Evolutionary conservation across 2,113 vertebrate genomes (phyloP), one percentile per base, ranked within the genome.

Genomic region (Lucifuga dentata): DNA sequence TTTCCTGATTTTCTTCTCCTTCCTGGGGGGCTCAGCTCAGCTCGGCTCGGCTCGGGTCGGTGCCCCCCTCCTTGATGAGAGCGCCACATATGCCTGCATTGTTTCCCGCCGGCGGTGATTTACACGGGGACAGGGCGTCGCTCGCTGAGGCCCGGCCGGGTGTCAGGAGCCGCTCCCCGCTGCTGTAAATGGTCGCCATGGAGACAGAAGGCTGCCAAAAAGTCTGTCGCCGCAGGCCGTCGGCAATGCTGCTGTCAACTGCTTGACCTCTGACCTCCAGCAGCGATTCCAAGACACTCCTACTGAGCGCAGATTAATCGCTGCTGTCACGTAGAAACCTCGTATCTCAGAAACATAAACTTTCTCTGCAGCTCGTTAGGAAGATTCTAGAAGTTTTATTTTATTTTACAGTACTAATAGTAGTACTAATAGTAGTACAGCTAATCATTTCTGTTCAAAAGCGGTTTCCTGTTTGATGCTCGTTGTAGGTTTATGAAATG

Each of bases 141-240:
- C 65, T n/a, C 2, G 1, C 8, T 3, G 32, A 8, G 74, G 24
- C 8, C 67, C 8, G 13, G 53, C 78, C 11, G 67, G 33, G 83
- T 33, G 70, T 64, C 72, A 0, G 75, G 89, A 93, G 87, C 88
- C 89, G 82, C 88, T 87, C 78, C 90, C 92, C 5, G 71, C 90
- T 87, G 90, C 74, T 89, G 79, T 64, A 71, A 64, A 74, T 59
- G 76, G 77, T 89, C 15, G 16, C 69, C 61, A n/a, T 13, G 70
- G 80, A 49, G 62, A 81, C 49, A 0, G 3, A 58, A 77, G 75
- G 46, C 69, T 57, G 72, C 80, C 72, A 2, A 74, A 70, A 84
- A 58, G 85, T 86, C 80, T 68, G 48, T 24, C 59, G 21, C 84
- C n/a, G 3, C 60, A 3, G 43, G 69, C 29, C 48, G 17, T 13